Percentiles rank a stretch among this genome's conserved stretches.
These are phyloP conservation scores for Cydia splendana DNA, from an alignment of 1,140 invertebrate species.

Conservation along the genomic window DNA sequence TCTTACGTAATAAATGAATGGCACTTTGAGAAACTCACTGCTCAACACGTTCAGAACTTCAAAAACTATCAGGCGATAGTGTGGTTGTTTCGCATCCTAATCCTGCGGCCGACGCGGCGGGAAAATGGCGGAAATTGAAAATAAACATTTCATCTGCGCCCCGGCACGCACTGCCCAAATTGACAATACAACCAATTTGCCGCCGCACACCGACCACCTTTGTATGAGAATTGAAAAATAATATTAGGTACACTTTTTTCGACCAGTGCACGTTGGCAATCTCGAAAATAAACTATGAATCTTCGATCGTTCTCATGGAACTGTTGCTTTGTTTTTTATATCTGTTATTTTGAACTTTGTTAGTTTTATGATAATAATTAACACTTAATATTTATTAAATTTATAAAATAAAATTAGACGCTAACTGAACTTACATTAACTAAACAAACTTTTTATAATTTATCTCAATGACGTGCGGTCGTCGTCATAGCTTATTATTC, in stretches of 20 bases:
- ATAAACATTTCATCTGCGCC: constrained; percentile 79
- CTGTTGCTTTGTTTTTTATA: neutral
- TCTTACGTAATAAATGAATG: too few relatives aligned
- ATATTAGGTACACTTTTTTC: constrained; percentile 74
- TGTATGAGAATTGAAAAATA: constrained; percentile 79
- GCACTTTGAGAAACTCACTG: neutral
- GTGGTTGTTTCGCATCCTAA: constrained; percentile 69
- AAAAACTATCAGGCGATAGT: constrained; percentile 57
- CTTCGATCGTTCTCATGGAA: constrained; percentile 36
- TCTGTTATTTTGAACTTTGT: too few relatives aligned
- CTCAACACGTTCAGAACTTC: neutral
- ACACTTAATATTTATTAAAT: too few relatives aligned
- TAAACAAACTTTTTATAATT: too few relatives aligned
- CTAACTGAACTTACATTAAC: too few relatives aligned
- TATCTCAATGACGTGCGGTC: neutral
- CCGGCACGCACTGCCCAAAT: constrained; percentile 79
- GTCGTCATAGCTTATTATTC: neutral
- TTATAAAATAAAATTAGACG: neutral
- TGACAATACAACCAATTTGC: constrained; percentile 79
- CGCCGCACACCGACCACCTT: constrained; percentile 75
- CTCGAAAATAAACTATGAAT: constrained; percentile 73
- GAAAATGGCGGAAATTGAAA: constrained; percentile 79
- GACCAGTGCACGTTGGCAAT: constrained; percentile 64
- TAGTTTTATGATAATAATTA: too few relatives aligned
- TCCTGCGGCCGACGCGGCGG: constrained; percentile 67